These are phyloP conservation scores for Tiliacea aurago DNA, from an alignment of 2,888 invertebrate genomes.

Conservation along the genomic window DNA sequence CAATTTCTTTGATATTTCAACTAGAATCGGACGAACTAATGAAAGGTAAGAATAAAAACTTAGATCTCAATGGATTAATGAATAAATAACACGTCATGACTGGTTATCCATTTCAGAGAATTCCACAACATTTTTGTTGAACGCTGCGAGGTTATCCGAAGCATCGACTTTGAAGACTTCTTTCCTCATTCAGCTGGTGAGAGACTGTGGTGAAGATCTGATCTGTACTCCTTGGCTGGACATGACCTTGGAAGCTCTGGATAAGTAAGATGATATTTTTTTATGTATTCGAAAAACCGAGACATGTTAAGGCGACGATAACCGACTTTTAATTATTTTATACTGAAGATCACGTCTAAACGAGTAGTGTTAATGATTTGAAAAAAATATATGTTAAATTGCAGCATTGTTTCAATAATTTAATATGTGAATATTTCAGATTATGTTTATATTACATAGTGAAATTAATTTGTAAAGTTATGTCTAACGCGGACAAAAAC, in stretches of 20 bases:
- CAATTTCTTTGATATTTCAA: conserved; percentile 79
- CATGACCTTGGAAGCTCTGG: conserved; percentile 78
- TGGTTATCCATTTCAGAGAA: too few species aligned
- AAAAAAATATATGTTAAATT: too few species aligned
- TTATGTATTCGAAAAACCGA: too few species aligned
- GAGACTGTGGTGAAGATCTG: conserved; percentile 89
- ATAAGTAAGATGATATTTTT: conserved; percentile 71
- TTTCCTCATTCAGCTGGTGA: conserved; percentile 82
- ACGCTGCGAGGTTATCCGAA: conserved; percentile 79
- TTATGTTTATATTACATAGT: too few species aligned
- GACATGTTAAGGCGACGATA: too few species aligned
- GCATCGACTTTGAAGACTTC: conserved; percentile 76
- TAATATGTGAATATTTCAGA: too few species aligned
- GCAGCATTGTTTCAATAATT: too few species aligned
- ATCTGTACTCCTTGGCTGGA: conserved; percentile 87
- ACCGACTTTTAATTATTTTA: too few species aligned
- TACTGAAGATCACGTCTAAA: too few species aligned
- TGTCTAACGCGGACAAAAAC: too few species aligned
- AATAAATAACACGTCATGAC: background rate
- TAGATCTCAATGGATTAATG: background rate
- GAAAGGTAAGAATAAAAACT: conserved; percentile 69
- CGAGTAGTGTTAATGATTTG: too few species aligned
- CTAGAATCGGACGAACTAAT: conserved; percentile 72
- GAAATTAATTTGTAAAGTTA: too few species aligned
- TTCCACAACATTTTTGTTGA: conserved; percentile 65